Evolutionary conservation across 1,140 invertebrate genomes (phyloP), one percentile per base, ranked within the genome.

Genomic region (Nymphalis io): DNA sequence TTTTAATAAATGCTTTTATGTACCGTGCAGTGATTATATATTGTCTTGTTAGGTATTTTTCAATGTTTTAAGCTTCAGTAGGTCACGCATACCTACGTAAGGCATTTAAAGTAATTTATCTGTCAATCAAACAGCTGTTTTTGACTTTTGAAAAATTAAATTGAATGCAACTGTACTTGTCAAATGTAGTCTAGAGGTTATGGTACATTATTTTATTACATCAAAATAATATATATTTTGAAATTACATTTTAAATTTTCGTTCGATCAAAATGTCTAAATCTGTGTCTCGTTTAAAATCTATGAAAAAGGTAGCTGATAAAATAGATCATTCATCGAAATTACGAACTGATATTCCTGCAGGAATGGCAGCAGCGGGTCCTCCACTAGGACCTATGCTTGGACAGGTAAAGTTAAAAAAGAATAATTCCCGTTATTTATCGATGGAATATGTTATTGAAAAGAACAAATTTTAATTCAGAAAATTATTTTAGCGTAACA

Each of bases 361-460:
- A 16, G 96, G 96, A 68, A 94, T 96, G 94, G 98, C 98, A 57
- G 93, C 94, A 39, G 94, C 97, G 23, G 96, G 96, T 21, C 97
- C 98, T 20, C 98, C 97, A 51, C 90, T 99, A n/a, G 98, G 98
- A 18, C 96, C 97, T 38, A 95, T 96, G 93, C 93, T 99, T 63
- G 97, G 97, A 68, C 97, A 98, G 94, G 97, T 98, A 92, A 8
- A 33, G 27, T 33, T 1, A 67, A 8, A 60, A 64, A 13, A 27
- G 27, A 21, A 20, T 39, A 59, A 20, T 39, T 59, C 11, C 2
- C 27, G 40, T 12, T 39, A 11, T 21, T 55, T 0, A 8, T 33
- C 20, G 46, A 18, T n/a, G 12, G 11, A 20, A 20, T 53, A 33
- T 33, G 3, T 51, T 16, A 27, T 16, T 18, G 15, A 13, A 21